Base-by-base conservation (phyloP, 2,888 invertebrate species). In the Cyrtodaria siliqua region DNA sequence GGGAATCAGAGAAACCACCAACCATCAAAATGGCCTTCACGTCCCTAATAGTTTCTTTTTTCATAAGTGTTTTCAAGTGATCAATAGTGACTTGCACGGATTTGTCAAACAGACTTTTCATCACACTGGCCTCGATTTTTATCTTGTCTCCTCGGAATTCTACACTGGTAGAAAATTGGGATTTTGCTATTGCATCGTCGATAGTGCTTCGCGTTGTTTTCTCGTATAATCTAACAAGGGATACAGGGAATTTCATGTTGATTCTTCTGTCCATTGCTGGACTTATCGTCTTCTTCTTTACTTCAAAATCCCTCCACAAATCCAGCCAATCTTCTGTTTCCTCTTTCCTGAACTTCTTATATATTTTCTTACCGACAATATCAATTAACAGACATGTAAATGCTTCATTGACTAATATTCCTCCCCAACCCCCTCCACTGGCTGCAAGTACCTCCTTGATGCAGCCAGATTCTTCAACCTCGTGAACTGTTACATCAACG, bases 1-100 rank as follows among this genome's bases (percentile, higher is more conserved):
- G 53, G 8, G 68, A 68, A 9, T 68, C 68, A 1, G 52, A 60
- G 18, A 52, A 68, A 14, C 68, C 68, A 60, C 68, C 68, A 33
- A 68, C 68, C 68, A 68, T 68, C 59, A 68, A 42, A 18, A 68
- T 59, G 2, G 68, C 52, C 16, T 27, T 52, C 1, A 59, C 29
- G 1, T 20, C 23, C 4, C 18, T 26, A 0, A 40, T 50, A 18
- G 50, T 38, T 40, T 53, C 42, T 40, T 68, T 40, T 2, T 33
- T 14, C 3, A 69, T 29, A 2, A 69, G 4, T 2, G 20, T 24
- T 38, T 33, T 61, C 0, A 69, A 38, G 53, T 49, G 61, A 16
- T 33, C 20, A 20, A 69, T 16, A 12, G 55, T 55, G n/a, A 44
- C 55, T 2, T 42, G 1, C 4, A 69, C 38, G 2, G 69, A 61